A percentile compares a stretch with the other conserved stretches of the same genome.
Evolutionary conservation across 2,113 vertebrate genomes (phyloP).

Genomic region (Acinonyx jubatus): DNA sequence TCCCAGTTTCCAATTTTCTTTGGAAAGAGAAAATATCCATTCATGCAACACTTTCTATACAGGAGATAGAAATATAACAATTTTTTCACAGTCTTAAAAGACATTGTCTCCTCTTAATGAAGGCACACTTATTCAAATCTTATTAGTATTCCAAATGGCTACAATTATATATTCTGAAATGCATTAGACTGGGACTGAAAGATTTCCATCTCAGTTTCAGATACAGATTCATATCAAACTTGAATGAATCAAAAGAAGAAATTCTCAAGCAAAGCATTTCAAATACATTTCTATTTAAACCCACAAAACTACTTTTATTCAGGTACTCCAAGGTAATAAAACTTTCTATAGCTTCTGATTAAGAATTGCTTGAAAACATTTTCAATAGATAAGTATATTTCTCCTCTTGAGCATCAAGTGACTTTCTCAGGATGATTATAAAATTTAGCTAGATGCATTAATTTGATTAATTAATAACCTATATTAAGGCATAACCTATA

Average conservation of each 20-base stretch:
- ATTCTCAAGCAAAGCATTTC: constrained; percentile 33
- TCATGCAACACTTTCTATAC: neutral
- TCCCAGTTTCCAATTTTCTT: neutral
- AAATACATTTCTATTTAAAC: constrained; percentile 64
- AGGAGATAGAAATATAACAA: neutral
- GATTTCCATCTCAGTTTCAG: constrained; percentile 48
- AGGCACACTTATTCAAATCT: constrained; percentile 5
- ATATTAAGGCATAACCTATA: neutral
- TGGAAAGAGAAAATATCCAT: neutral
- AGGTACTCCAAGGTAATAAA: constrained; percentile 41
- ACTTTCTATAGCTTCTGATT: constrained; percentile 50
- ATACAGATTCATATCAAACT: constrained; percentile 51
- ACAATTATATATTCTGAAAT: constrained; percentile 56
- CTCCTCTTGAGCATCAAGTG: constrained; percentile 19
- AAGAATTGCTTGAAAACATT: constrained; percentile 50
- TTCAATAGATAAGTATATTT: constrained; percentile 38
- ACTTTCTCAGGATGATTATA: constrained; percentile 26
- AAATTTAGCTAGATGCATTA: constrained; percentile 45
- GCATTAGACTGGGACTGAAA: neutral
- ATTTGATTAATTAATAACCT: constrained; percentile 51
- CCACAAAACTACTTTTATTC: constrained; percentile 55
- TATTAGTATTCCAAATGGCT: constrained; percentile 5
- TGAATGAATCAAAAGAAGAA: constrained; percentile 63
- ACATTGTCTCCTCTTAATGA: constrained; percentile 44
- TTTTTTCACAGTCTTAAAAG: neutral